Base-by-base conservation (phyloP, 2,113 vertebrate genomes). In the Corydoras maculifer region DNA sequence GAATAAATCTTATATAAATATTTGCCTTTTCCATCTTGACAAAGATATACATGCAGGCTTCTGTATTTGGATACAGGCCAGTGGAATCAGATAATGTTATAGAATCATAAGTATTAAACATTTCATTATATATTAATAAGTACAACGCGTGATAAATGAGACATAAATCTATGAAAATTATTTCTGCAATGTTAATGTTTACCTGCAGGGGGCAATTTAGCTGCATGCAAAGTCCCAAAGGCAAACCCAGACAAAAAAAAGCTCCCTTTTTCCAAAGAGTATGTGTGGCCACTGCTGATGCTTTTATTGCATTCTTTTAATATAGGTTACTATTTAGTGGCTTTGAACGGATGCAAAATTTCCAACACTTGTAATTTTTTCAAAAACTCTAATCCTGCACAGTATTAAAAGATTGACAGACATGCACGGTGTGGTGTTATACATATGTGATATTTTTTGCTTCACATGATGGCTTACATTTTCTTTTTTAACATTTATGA, bases 151-250 rank as follows among this genome's bases (percentile, higher is more conserved):
- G 35, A 43, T 43, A 43, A 43, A 43, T 43, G 35, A 43, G 35
- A 43, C 35, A 1, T 43, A 43, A 43, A 43, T 4, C 35, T 43
- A 43, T 43, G 1, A 0, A 69, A 63, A 43, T 49, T 12, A 2
- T 59, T 3, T 9, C 15, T 85, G 84, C 72, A 75, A 60, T 80
- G 11, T 62, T 8, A 2, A 14, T 29, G 55, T 57, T 66, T 58
- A 75, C 84, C 88, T 88, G 81, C 75, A 88, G 87, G 79, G 82
- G 86, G 86, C 86, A 83, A 81, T 87, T 86, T 83, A 84, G 86
- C 63, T 73, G 79, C 86, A 62, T 65, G 43, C 49, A 76, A 82
- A 29, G 8, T 2, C 15, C 14, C 12, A 32, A 58, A 54, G 10
- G 68, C 31, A 9, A 4, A 31, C 18, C 35, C 35, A 43, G 12